phyloP scores from a whole-genome alignment of 2,113 vertebrate genomes.

The Brachypodius melanocephalos region DNA sequence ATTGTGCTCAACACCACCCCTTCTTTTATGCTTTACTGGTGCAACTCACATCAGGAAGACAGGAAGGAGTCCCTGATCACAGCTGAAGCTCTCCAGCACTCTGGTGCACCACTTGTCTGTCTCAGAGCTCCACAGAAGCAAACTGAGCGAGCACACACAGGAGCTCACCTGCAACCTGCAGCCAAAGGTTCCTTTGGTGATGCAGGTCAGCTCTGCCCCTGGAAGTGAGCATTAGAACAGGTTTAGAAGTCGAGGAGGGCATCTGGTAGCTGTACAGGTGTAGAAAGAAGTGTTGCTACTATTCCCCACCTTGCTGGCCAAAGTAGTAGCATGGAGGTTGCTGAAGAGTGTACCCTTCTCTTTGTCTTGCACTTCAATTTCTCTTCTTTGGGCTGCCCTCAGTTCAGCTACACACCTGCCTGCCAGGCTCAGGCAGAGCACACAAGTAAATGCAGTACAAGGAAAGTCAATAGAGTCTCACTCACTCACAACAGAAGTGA shows the following conservation, averaged over 20 bases:
- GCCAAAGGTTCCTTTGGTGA: neutral
- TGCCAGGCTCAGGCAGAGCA: neutral
- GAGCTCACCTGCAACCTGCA: neutral
- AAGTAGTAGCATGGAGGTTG: neutral
- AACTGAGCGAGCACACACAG: accelerated
- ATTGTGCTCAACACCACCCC: neutral
- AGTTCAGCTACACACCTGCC: neutral
- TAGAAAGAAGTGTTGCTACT: neutral
- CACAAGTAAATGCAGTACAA: neutral
- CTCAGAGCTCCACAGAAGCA: neutral
- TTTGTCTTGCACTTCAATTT: neutral
- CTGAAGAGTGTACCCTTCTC: neutral
- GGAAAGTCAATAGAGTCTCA: slow-evolving; percentile 38
- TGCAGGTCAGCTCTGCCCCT: neutral
- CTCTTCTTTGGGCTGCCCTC: neutral
- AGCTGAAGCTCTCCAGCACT: neutral
- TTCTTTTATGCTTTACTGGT: neutral
- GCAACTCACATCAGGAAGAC: neutral
- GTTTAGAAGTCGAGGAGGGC: neutral
- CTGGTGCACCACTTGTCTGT: neutral
- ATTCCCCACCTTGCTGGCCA: neutral
- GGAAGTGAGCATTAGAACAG: neutral
- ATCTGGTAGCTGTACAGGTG: neutral
- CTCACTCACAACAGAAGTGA: slow-evolving; percentile 19
- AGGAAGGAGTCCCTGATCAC: neutral